Base-by-base conservation (phyloP, 23 tunicate species). In the Oikopleura vanhoeffeni region DNA sequence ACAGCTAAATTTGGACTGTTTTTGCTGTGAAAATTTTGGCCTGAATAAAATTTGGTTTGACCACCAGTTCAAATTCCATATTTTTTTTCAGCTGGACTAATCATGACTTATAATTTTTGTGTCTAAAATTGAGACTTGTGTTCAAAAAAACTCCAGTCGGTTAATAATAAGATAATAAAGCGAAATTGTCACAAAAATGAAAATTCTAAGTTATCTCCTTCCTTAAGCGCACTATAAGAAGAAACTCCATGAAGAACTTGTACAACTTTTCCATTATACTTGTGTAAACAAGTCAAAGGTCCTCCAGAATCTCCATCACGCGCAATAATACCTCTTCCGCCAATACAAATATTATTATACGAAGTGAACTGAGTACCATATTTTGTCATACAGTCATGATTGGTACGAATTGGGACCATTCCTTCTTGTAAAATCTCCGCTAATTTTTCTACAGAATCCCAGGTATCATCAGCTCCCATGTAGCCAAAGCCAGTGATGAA, bases 261-360 rank as follows among this genome's bases (percentile, higher is more conserved):
- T 2, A 13, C 38, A 38, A 13, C 79, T 71, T 30, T 71, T 71
- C 79, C 34, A 18, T 71, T 28, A 2, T 38, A 2, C 2, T 18
- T 2, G 38, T 30, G 79, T 2, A 71, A 13, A 30, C 79, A 71
- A 24, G 79, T 71, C 79, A 71, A 71, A 13, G 79, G 79, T 30
- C 79, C 79, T 33, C 79, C 79, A 28, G 79, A 71, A 30, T 71
- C 79, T 18, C 79, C 79, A 71, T 71, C 79, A 13, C 79, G 27
- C 35, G 79, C 79, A 30, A 71, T 30, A 2, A 71, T 71, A 18
- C 79, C 79, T 13, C 79, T 33, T 2, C 79, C 79, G 27, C 79
- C 79, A 30, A 71, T 71, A 30, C 79, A 71, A 13, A 71, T 32
- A 30, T 71, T 71, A 13, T 71, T 71, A 30, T 71, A 3, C 32